Evolutionary conservation across 2,113 vertebrate genomes (phyloP).

Genomic region (Prinia subflava): DNA sequence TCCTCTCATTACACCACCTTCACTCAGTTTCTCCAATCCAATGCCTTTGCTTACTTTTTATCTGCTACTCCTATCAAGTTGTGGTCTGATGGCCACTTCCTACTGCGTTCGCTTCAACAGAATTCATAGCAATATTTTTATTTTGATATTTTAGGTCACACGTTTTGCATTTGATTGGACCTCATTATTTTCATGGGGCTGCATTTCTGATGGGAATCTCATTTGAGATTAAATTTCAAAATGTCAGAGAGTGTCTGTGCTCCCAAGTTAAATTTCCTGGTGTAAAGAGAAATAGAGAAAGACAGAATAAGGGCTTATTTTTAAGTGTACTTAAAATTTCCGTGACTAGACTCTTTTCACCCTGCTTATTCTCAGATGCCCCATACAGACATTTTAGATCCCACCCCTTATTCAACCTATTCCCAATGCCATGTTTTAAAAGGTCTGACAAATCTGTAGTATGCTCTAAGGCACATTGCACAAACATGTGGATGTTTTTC

Average conservation of each 20-base stretch:
- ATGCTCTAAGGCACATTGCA: background rate
- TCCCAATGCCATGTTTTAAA: background rate
- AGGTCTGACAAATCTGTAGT: background rate
- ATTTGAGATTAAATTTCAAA: background rate
- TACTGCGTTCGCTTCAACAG: background rate
- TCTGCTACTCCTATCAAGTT: background rate
- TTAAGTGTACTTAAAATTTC: background rate
- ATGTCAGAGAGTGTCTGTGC: background rate
- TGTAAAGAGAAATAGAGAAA: background rate
- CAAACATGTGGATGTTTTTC: background rate
- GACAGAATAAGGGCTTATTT: slow-evolving; percentile 30
- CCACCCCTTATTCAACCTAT: background rate
- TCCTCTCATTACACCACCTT: background rate
- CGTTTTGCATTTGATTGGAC: background rate
- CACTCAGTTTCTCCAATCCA: background rate
- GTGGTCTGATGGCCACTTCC: background rate
- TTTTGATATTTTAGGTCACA: slow-evolving; percentile 13
- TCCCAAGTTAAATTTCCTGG: background rate
- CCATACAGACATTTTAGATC: background rate
- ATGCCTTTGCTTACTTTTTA: background rate
- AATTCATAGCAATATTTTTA: background rate
- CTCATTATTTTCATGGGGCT: background rate
- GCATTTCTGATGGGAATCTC: background rate
- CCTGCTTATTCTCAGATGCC: background rate
- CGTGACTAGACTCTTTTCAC: background rate